Base-by-base conservation (phyloP, 2,113 vertebrate genomes). In the Eublepharis macularius region DNA sequence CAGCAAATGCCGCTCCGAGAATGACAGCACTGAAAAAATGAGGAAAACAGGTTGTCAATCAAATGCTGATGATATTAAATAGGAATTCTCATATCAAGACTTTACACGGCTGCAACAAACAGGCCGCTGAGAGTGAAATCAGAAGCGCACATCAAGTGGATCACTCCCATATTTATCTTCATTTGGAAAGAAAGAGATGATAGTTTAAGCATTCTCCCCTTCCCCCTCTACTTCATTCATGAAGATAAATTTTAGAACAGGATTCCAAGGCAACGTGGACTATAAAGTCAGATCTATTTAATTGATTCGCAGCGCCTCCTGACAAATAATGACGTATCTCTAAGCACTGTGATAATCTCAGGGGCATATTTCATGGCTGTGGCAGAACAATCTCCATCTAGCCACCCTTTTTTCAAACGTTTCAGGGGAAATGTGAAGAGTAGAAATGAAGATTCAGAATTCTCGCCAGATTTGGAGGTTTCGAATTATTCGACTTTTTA, bases 101-200 rank as follows among this genome's bases (percentile, higher is more conserved):
- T 43, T 88, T 68, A 2, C 84, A 51, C 51, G 88, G 87, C 82
- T 88, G 87, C 90, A 82, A 89, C 78, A 2, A 87, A 93, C 82
- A 83, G 81, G 89, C 73, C 86, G 82, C 79, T 91, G 85, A 86
- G 87, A 93, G 83, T 92, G 88, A 92, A 39, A 94, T 86, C 94
- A 94, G 85, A 85, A 75, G 85, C 85, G 68, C 70, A 4, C 79
- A 82, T 80, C 3, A 63, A 8, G 86, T 81, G 80, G 60, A 87
- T 90, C 86, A 83, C 87, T 88, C 54, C 26, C 87, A 80, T 41
- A 65, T 70, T 87, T 89, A 81, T 88, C 85, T 91, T 83, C 6
- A 76, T 81, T 81, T 90, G 87, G 89, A 86, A 91, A 87, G 83
- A 85, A 89, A 91, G 75, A 54, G 39, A 63, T 41, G 82, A 88